Evolutionary conservation across 2,888 invertebrate genomes (phyloP).

Genomic region (Pterostichus niger): DNA sequence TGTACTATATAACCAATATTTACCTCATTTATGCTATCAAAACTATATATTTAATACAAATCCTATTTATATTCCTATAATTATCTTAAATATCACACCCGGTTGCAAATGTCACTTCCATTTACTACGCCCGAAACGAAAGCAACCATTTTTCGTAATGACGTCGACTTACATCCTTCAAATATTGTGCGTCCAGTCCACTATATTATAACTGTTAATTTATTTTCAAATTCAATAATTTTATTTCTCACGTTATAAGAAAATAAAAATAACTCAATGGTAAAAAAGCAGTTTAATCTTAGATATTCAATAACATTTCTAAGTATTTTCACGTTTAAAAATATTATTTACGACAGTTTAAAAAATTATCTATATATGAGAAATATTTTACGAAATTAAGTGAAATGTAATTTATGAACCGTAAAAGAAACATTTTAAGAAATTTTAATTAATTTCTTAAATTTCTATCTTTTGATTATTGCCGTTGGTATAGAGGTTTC

Average conservation of each 20-base stretch:
- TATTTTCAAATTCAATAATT: too few species aligned
- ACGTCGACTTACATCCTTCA: constrained; percentile 47
- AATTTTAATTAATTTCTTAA: not conserved
- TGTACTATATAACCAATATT: constrained; percentile 1
- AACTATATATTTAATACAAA: constrained; percentile 43
- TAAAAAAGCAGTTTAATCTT: too few species aligned
- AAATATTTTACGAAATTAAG: too few species aligned
- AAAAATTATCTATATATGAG: too few species aligned
- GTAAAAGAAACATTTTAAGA: too few species aligned
- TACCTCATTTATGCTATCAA: constrained; percentile 50
- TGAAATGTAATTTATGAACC: too few species aligned
- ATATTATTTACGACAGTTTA: too few species aligned
- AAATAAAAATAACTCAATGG: too few species aligned
- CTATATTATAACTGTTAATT: too few species aligned
- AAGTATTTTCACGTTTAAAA: too few species aligned
- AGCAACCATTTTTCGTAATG: constrained; percentile 56
- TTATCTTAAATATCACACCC: constrained; percentile 55
- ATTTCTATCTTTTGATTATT: not conserved
- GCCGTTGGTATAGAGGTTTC: too few species aligned
- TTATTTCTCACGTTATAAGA: too few species aligned
- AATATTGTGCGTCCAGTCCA: constrained; percentile 26
- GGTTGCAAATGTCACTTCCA: constrained; percentile 60
- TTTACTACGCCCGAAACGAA: constrained; percentile 60
- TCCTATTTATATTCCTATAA: constrained; percentile 24
- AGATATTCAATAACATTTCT: not conserved